Conservation (phyloP, 2,888 invertebrate species). For the Heteropelma amictum region DNA sequence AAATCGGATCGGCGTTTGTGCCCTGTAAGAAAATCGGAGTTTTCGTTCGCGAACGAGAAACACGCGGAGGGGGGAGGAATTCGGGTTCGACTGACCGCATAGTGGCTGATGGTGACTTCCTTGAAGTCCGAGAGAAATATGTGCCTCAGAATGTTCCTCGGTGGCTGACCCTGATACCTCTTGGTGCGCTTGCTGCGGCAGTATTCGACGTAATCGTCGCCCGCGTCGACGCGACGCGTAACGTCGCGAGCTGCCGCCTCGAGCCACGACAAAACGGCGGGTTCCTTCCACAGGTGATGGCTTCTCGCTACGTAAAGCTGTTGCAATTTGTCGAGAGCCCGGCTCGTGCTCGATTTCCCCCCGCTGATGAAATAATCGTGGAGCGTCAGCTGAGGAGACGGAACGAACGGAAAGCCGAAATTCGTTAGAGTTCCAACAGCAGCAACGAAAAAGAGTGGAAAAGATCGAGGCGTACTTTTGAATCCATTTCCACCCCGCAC, state of each 20-base stretch:
- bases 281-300: conserved; percentile 89
- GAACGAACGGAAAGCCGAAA: not conserved
- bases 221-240: conserved; percentile 82
- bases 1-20: conserved; percentile 80
- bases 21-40: conserved; percentile 74
- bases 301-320: conserved; percentile 86
- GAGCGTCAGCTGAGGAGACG: conserved; percentile 58
- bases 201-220: conserved; percentile 82
- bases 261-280: conserved; percentile 86
- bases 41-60: not conserved
- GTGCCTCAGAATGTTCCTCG: conserved; percentile 84
- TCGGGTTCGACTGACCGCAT: conserved; percentile 81
- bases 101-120: conserved; percentile 81
- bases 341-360: conserved; percentile 74
- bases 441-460: not conserved
- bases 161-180: conserved; percentile 82
- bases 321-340: conserved; percentile 84
- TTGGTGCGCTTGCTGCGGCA: conserved; percentile 82
- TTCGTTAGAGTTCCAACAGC: not conserved
- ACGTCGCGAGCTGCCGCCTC: conserved; percentile 85
- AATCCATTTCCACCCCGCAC: conserved; percentile 86
- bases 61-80: not conserved
- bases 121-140: conserved; percentile 86
- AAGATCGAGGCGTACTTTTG: conserved; percentile 75
- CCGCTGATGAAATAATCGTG: conserved; percentile 79